Evolutionary conservation across 1,140 invertebrate species (phyloP).

Genomic region (Pteromalus puparum): DNA sequence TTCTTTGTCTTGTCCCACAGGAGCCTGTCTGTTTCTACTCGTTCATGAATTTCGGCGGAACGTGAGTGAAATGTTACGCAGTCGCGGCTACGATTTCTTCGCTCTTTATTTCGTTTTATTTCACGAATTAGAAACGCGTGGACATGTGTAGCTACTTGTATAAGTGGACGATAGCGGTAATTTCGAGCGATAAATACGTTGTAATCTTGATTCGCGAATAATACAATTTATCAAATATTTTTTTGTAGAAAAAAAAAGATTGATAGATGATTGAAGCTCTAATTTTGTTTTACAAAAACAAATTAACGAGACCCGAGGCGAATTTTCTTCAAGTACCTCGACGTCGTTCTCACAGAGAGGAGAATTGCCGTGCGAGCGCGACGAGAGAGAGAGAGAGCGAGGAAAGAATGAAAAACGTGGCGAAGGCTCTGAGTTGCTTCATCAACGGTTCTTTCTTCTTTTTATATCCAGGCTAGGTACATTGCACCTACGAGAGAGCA

Average conservation of each 20-base stretch:
- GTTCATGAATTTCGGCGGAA: neutral
- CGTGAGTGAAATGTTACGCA: neutral
- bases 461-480: slow-evolving; percentile 30
- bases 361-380: neutral
- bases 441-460: slow-evolving; percentile 33
- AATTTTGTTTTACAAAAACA: no score
- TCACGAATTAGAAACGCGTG: neutral
- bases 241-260: no score
- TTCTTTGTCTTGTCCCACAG: neutral
- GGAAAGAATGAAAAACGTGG: slow-evolving; percentile 32
- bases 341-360: neutral
- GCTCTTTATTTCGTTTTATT: neutral
- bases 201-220: no score
- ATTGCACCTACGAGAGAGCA: slow-evolving; percentile 21
- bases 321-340: neutral
- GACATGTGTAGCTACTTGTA: neutral
- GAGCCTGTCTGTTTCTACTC: slow-evolving; percentile 13
- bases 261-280: no score
- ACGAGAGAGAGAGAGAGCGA: neutral
- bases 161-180: no score
- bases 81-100: neutral
- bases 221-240: no score
- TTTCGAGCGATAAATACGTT: no score
- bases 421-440: slow-evolving; percentile 21
- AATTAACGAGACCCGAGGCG: neutral